A percentile compares a stretch with the other conserved stretches of the same genome.
phyloP scores from a whole-genome alignment of 2,113 vertebrate species.

The Loxodonta africana region DNA sequence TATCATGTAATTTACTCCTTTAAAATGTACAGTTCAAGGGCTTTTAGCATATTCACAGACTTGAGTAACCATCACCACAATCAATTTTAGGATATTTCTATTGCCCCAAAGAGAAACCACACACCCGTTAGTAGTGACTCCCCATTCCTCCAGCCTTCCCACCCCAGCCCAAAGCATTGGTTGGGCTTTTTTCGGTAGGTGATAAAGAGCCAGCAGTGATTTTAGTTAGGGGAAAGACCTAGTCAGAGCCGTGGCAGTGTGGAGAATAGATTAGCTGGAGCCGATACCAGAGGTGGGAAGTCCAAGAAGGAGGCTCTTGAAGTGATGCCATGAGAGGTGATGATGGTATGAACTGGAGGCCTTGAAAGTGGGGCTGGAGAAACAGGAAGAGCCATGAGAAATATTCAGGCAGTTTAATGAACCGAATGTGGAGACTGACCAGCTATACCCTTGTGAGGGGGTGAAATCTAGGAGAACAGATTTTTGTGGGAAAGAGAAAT shows the following conservation, averaged over 20 bases:
- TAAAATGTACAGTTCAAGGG: not conserved
- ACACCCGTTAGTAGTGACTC: too few relatives aligned
- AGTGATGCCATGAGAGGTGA: not conserved
- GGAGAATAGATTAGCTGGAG: not conserved
- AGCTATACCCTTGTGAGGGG: not conserved
- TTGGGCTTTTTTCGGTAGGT: too few relatives aligned
- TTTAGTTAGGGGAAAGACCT: not conserved
- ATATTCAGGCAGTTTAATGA: not conserved
- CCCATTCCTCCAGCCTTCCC: too few relatives aligned
- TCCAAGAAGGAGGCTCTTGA: not conserved
- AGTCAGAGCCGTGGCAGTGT: not conserved
- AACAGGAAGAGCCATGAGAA: fast-evolving
- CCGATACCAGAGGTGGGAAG: not conserved
- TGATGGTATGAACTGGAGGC: too few relatives aligned
- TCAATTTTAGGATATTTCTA: not conserved
- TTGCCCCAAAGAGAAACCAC: too few relatives aligned
- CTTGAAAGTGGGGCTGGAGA: not conserved
- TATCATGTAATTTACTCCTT: not conserved
- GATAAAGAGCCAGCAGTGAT: not conserved
- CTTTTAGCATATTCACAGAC: not conserved
- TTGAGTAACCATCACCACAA: not conserved
- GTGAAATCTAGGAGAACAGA: not conserved
- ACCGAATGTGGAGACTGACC: not conserved
- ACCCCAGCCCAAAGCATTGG: too few relatives aligned
- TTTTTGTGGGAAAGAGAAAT: not conserved